A percentile compares a stretch with the other conserved stretches of the same genome.
phyloP scores from a whole-genome alignment of 2,113 vertebrate species.

The Erinaceus europaeus region DNA sequence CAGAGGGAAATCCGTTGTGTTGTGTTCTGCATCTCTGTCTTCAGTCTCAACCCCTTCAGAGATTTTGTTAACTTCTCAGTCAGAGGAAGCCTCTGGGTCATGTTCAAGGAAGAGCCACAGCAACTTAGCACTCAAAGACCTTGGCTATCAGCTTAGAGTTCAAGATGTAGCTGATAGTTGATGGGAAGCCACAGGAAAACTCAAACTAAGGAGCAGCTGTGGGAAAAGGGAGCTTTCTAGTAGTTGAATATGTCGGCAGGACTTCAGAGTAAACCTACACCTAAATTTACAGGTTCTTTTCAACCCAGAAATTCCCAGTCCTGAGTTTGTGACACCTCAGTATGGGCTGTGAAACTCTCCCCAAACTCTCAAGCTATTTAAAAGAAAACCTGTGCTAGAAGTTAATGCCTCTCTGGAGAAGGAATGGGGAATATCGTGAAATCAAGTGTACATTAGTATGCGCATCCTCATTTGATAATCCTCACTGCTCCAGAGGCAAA shows the following conservation, averaged over 20 bases:
- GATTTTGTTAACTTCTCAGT: not conserved
- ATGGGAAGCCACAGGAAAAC: not conserved
- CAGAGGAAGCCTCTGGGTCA: not conserved
- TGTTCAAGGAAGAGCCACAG: not conserved
- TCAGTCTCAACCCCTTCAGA: not conserved
- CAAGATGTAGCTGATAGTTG: not conserved
- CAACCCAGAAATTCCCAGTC: conserved; percentile 40
- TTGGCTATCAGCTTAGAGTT: not conserved
- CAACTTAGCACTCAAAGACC: not conserved
- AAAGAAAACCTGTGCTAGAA: conserved; percentile 24
- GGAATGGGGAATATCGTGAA: not conserved
- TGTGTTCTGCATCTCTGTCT: not conserved
- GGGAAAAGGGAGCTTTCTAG: not conserved
- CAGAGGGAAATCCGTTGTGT: not conserved
- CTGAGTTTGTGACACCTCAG: conserved; percentile 32
- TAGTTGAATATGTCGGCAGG: not conserved
- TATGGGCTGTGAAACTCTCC: conserved; percentile 46
- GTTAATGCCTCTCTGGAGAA: not conserved
- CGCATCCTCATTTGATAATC: not conserved
- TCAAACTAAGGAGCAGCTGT: not conserved
- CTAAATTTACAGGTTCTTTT: conserved; percentile 35
- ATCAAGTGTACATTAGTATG: not conserved
- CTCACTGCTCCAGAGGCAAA: not conserved
- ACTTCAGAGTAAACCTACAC: conserved; percentile 26
- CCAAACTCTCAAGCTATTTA: conserved; percentile 43